phyloP scores from a whole-genome alignment of 2,113 vertebrate genomes.

The Ovibos moschatus region DNA sequence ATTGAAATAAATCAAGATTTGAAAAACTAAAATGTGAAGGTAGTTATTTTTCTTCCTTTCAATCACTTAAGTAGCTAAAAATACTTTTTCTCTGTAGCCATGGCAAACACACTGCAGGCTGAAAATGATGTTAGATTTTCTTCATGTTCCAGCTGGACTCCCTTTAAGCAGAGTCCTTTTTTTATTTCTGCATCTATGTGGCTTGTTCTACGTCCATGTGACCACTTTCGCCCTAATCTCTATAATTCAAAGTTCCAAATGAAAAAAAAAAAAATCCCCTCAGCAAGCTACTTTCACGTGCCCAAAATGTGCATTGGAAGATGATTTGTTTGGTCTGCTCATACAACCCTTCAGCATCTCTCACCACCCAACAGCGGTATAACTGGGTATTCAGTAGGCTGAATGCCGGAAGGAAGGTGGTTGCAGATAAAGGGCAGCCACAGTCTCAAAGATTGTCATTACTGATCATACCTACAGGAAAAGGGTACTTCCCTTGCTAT shows the following conservation, averaged over 20 bases:
- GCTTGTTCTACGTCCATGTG: background rate
- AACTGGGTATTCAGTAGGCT: background rate
- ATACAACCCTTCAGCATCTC: background rate
- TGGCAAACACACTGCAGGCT: background rate
- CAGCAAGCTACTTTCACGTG: background rate
- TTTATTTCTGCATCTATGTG: background rate
- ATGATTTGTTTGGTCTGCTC: background rate
- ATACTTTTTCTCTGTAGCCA: background rate
- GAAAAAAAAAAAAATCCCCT: background rate
- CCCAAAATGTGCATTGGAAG: background rate
- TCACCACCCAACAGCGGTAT: background rate
- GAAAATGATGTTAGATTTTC: background rate
- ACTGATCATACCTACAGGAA: background rate
- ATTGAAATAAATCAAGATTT: constrained; percentile 11
- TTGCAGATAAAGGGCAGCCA: background rate
- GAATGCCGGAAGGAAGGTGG: background rate
- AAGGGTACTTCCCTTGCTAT: background rate
- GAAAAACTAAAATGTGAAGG: background rate
- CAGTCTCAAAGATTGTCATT: background rate
- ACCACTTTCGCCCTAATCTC: background rate
- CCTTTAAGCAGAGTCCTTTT: background rate
- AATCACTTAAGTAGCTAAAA: constrained; percentile 1
- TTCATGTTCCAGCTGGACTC: background rate
- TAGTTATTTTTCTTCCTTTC: background rate
- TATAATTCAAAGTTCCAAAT: background rate